A percentile compares a stretch with the other conserved stretches of the same genome.
Conservation (phyloP, 2,113 vertebrate species). For the Lichenostomus cassidix region DNA sequence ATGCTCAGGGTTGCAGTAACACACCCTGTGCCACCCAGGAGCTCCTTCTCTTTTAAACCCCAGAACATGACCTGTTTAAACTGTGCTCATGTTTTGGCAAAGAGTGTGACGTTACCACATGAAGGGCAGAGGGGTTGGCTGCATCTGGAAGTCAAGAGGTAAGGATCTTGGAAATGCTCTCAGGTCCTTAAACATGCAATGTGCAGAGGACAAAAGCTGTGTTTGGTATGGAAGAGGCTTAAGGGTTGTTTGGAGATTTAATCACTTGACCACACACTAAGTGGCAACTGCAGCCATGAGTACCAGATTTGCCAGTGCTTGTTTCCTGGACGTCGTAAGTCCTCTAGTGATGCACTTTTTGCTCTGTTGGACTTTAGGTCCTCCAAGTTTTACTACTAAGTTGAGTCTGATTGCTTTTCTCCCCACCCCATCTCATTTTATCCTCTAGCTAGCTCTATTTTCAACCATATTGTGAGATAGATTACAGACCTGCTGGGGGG, state of each 20-base stretch:
- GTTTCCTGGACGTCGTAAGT: neutral
- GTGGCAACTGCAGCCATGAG: fast-evolving
- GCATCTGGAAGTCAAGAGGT: neutral
- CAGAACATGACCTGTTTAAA: neutral
- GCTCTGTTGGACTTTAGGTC: neutral
- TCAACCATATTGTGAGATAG: neutral
- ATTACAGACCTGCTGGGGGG: neutral
- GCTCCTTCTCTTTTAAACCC: neutral
- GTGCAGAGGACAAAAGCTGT: neutral
- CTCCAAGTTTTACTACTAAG: neutral
- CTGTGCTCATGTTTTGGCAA: neutral
- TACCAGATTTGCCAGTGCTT: neutral
- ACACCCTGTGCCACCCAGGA: neutral
- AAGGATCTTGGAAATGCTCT: neutral
- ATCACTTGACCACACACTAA: fast-evolving
- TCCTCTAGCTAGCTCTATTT: neutral
- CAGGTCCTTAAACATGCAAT: neutral
- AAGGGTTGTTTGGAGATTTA: neutral
- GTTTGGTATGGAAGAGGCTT: neutral
- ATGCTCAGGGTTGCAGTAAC: neutral
- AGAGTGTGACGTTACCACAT: neutral
- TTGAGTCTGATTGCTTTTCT: neutral
- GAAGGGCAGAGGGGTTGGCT: neutral
- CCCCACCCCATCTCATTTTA: neutral
- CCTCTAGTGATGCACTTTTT: neutral